Evolutionary conservation across 2,797 vertebrate species (phyloP).

Genomic region (Intellagama lesueurii): DNA sequence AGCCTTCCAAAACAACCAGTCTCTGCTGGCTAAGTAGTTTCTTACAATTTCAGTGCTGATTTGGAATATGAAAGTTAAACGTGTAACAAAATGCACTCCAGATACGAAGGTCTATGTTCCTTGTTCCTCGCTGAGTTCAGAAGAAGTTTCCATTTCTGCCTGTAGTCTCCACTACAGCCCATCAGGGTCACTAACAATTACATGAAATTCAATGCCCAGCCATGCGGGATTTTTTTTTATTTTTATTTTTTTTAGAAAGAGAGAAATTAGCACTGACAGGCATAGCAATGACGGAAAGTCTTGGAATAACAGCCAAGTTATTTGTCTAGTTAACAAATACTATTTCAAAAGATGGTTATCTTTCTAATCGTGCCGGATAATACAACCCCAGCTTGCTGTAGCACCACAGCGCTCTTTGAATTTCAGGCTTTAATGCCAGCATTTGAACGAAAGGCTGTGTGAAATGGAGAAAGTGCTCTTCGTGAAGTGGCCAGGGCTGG

Average conservation of each 20-base stretch:
- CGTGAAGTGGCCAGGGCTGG: background rate
- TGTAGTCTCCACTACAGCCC: constrained; percentile 15
- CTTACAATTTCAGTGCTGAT: background rate
- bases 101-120: background rate
- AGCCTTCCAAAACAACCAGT: no score
- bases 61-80: background rate
- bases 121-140: constrained; percentile 21
- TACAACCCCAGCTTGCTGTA: background rate
- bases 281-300: constrained; percentile 15
- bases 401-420: constrained; percentile 29
- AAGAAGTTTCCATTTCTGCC: constrained; percentile 40
- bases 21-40: background rate
- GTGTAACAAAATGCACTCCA: background rate
- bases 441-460: constrained; percentile 32
- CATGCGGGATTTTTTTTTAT: constrained; percentile 46
- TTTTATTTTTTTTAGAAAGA: background rate
- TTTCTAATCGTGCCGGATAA: constrained; percentile 37
- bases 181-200: constrained; percentile 48
- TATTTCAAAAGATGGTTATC: constrained; percentile 39
- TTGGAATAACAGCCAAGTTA: constrained; percentile 38
- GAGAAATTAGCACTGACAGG: constrained; percentile 62
- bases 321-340: constrained; percentile 59
- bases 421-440: constrained; percentile 30
- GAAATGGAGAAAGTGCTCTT: constrained; percentile 54
- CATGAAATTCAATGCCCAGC: constrained; percentile 58